Evolutionary conservation across 2,888 invertebrate genomes (phyloP).

Genomic region (Machimus rusticus): DNA sequence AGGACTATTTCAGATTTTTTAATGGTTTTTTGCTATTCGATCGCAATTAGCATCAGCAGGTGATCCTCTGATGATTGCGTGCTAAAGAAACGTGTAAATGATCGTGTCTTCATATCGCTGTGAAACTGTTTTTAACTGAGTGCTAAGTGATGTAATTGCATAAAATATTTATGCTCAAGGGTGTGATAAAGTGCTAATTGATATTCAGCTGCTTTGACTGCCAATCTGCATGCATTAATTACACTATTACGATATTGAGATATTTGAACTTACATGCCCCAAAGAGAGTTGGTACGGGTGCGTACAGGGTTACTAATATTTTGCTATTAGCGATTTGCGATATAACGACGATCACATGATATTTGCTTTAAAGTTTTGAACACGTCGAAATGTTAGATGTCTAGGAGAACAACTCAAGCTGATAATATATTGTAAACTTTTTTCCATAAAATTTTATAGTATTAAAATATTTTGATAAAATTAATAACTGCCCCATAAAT

Average conservation of each 20-base stretch:
- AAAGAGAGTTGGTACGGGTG: background rate
- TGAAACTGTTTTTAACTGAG: background rate
- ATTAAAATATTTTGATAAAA: background rate
- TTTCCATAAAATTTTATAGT: background rate
- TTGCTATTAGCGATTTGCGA: background rate
- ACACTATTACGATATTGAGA: background rate
- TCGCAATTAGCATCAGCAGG: background rate
- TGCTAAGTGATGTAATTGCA: slow-evolving; percentile 36
- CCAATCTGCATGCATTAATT: background rate
- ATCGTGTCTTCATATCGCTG: background rate
- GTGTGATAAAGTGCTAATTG: slow-evolving; percentile 38
- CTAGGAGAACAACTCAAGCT: background rate
- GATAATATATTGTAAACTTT: background rate
- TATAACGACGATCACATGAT: background rate
- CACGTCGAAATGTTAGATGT: background rate
- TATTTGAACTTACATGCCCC: background rate
- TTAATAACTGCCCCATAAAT: background rate
- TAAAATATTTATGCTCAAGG: slow-evolving; percentile 30
- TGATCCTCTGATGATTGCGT: slow-evolving; percentile 14
- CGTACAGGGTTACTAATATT: background rate
- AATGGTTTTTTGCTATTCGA: background rate
- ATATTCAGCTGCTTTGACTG: slow-evolving; percentile 1
- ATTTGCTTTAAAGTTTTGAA: background rate
- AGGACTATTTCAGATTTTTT: background rate
- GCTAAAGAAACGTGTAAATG: slow-evolving; percentile 21